Evolutionary conservation across 2,888 invertebrate species (phyloP).

Genomic region (Cremastobaeus sp.): DNA sequence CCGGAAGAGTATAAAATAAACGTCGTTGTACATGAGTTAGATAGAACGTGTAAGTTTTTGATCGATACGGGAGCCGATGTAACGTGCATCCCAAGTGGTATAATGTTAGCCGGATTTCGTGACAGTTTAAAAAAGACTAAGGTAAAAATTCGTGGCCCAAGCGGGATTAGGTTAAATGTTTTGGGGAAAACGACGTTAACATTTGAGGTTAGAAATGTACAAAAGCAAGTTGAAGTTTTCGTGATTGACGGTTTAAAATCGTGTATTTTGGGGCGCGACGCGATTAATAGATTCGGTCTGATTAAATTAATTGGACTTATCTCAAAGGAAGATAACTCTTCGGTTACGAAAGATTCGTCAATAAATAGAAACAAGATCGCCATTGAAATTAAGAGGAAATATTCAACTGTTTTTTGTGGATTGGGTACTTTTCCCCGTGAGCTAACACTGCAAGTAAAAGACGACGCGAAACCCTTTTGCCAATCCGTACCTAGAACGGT

Average conservation of each 20-base stretch:
- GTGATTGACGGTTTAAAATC: slow-evolving; percentile 29
- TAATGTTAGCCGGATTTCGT: slow-evolving; percentile 19
- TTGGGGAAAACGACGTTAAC: slow-evolving; percentile 19
- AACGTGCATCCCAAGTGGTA: slow-evolving; percentile 33
- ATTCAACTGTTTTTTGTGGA: not conserved
- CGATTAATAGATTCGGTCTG: slow-evolving; percentile 8
- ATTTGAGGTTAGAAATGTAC: slow-evolving; percentile 17
- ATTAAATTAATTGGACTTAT: too few relatives aligned
- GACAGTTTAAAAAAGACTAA: slow-evolving; percentile 13
- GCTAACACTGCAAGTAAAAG: not conserved
- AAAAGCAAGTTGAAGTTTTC: slow-evolving; percentile 13
- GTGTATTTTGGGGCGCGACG: slow-evolving; percentile 44
- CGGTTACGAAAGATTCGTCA: not conserved
- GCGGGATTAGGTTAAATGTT: slow-evolving; percentile 3
- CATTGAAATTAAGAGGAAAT: not conserved
- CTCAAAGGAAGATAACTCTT: not conserved
- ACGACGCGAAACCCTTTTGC: not conserved
- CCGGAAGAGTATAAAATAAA: slow-evolving; percentile 1
- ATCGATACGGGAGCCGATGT: slow-evolving; percentile 52
- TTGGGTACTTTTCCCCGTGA: not conserved
- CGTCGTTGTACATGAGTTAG: too few relatives aligned
- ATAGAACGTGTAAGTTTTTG: too few relatives aligned
- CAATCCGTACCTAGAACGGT: not conserved
- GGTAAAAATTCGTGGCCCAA: slow-evolving; percentile 14
- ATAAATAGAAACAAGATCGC: not conserved